Percentiles rank a stretch among this genome's conserved stretches.
phyloP scores from a whole-genome alignment of 1,140 invertebrate species.

The Lepidostoma basale region DNA sequence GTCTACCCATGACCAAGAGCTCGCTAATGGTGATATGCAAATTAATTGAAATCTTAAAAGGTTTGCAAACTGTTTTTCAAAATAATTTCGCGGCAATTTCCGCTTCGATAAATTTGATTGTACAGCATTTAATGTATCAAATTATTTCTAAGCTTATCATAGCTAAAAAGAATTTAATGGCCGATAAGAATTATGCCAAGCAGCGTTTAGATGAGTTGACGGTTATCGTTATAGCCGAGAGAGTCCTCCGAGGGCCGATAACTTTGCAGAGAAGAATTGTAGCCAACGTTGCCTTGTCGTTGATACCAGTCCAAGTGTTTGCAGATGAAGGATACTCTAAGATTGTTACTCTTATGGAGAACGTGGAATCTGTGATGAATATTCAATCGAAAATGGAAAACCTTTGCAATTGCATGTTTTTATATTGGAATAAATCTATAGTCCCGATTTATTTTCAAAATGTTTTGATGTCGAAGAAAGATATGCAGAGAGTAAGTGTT shows the following conservation, averaged over 20 bases:
- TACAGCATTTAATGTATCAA: slow-evolving; percentile 74
- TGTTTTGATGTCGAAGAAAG: slow-evolving; percentile 67
- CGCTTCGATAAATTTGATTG: slow-evolving; percentile 68
- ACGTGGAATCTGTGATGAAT: slow-evolving; percentile 68
- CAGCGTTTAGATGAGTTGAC: slow-evolving; percentile 66
- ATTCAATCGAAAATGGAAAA: slow-evolving; percentile 65
- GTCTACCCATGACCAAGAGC: slow-evolving; percentile 79
- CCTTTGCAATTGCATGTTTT: slow-evolving; percentile 75
- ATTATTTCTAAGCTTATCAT: slow-evolving; percentile 64
- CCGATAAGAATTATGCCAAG: slow-evolving; percentile 58
- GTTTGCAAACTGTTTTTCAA: slow-evolving; percentile 70
- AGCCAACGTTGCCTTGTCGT: slow-evolving; percentile 70
- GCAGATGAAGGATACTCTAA: slow-evolving; percentile 61
- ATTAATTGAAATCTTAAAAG: slow-evolving; percentile 82
- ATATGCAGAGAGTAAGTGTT: slow-evolving; percentile 69
- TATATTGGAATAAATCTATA: slow-evolving; percentile 84
- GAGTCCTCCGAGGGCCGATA: slow-evolving; percentile 71
- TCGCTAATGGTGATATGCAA: slow-evolving; percentile 78
- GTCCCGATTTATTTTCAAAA: slow-evolving; percentile 78
- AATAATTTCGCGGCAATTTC: slow-evolving; percentile 65
- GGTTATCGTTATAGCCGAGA: slow-evolving; percentile 74
- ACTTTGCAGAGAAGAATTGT: slow-evolving; percentile 70
- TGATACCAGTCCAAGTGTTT: slow-evolving; percentile 64
- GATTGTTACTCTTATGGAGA: slow-evolving; percentile 64
- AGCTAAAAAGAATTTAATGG: slow-evolving; percentile 58